A percentile compares a stretch with the other conserved stretches of the same genome.
phyloP scores from a whole-genome alignment of 2,113 vertebrate species.

The Oophaga pumilio region DNA sequence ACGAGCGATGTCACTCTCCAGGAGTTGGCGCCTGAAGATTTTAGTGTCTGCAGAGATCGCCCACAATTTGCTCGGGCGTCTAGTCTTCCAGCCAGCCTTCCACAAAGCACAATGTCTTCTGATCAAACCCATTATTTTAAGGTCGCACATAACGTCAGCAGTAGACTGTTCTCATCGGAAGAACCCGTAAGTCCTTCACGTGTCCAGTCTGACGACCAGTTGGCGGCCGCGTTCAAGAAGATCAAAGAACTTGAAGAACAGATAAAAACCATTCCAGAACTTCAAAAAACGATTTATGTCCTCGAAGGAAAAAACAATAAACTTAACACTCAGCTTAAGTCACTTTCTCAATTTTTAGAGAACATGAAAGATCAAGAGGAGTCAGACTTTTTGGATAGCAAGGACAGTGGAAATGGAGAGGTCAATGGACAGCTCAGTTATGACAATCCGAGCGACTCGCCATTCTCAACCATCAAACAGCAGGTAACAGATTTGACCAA shows the following conservation, averaged over 20 bases:
- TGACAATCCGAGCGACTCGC: conserved; percentile 39
- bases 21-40: conserved; percentile 61
- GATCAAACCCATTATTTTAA: conserved; percentile 60
- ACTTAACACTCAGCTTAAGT: conserved; percentile 65
- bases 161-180: conserved; percentile 66
- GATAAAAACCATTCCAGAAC: conserved; percentile 73
- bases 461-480: conserved; percentile 70
- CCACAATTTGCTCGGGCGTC: conserved; percentile 89
- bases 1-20: background rate
- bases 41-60: conserved; percentile 67
- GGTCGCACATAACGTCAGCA: conserved; percentile 52
- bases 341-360: conserved; percentile 43
- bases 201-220: conserved; percentile 62
- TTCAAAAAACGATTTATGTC: conserved; percentile 72
- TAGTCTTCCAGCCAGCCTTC: conserved; percentile 88
- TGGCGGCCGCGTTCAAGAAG: conserved; percentile 69
- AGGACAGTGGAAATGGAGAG: conserved; percentile 30
- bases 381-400: conserved; percentile 60
- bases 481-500: conserved; percentile 79
- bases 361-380: conserved; percentile 54
- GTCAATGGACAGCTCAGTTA: background rate
- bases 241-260: conserved; percentile 74
- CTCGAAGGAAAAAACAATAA: conserved; percentile 69
- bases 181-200: conserved; percentile 59
- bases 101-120: conserved; percentile 71